These are phyloP conservation scores for Drosophila putrida DNA, from an alignment of 2,888 invertebrate species.

Conservation along the genomic window DNA sequence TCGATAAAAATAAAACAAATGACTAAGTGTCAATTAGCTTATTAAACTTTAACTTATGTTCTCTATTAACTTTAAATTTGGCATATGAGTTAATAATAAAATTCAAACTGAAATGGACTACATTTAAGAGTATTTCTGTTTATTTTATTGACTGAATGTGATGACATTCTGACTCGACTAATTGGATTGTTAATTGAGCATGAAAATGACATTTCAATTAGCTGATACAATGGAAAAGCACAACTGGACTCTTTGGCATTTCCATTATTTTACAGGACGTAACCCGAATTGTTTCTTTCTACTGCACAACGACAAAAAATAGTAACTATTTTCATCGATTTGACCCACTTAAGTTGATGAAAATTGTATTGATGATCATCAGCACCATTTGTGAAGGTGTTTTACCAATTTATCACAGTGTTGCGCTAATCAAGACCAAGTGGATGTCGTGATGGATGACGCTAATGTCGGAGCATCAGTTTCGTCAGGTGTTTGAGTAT, in stretches of 20 bases:
- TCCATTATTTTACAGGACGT: constrained; percentile 2
- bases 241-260: constrained; percentile 2
- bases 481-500: constrained; percentile 54
- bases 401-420: constrained; percentile 52
- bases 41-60: neutral
- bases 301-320: constrained; percentile 18
- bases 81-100: constrained; percentile 2
- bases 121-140: neutral
- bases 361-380: constrained; percentile 34
- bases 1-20: neutral
- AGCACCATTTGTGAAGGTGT: neutral
- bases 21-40: constrained; percentile 1
- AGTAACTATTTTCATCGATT: constrained; percentile 18
- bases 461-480: constrained; percentile 48
- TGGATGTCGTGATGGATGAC: constrained; percentile 66
- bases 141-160: constrained; percentile 9
- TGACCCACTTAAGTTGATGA: constrained; percentile 51
- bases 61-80: neutral
- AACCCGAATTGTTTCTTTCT: neutral
- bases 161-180: constrained; percentile 7
- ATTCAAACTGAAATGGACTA: neutral
- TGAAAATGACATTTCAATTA: constrained; percentile 53
- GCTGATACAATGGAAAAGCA: constrained; percentile 10
- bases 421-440: constrained; percentile 62
- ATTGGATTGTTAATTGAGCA: constrained; percentile 34